phyloP scores from a whole-genome alignment of 2,888 invertebrate species.

The Patella caerulea region DNA sequence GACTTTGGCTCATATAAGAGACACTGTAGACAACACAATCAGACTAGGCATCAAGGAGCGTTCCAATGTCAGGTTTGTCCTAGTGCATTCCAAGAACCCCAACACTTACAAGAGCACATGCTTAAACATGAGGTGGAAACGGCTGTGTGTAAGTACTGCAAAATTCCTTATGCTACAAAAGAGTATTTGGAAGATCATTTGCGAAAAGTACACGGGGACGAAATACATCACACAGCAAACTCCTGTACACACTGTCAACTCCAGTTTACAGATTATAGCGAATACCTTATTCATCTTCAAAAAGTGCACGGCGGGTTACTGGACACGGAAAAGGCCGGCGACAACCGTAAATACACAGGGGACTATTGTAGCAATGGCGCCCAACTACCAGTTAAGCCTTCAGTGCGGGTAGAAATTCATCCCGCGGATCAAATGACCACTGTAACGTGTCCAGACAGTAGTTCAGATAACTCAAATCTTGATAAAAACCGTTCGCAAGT shows the following conservation, averaged over 20 bases:
- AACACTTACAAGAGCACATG: slow-evolving; percentile 44
- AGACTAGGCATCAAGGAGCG: slow-evolving; percentile 43
- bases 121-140: slow-evolving; percentile 29
- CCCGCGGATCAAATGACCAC: slow-evolving; percentile 54
- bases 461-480: slow-evolving; percentile 42
- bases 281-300: slow-evolving; percentile 29
- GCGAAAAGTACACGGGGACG: slow-evolving; percentile 21
- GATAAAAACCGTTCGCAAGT: slow-evolving; percentile 1
- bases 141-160: slow-evolving; percentile 39
- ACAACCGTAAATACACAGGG: neutral
- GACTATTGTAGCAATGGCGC: neutral
- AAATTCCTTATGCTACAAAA: slow-evolving; percentile 28
- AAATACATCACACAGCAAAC: slow-evolving; percentile 6
- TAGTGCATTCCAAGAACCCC: slow-evolving; percentile 47
- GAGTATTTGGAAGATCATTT: slow-evolving; percentile 31
- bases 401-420: neutral
- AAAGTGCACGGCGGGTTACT: slow-evolving; percentile 23
- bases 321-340: neutral
- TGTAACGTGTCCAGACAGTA: slow-evolving; percentile 58
- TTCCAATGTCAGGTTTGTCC: slow-evolving; percentile 53
- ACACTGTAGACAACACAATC: slow-evolving; percentile 61
- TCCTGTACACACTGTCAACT: neutral
- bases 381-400: neutral
- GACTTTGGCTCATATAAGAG: slow-evolving; percentile 67
- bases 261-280: slow-evolving; percentile 11